These are phyloP conservation scores for Cryptops parisi DNA, from an alignment of 2,888 invertebrate species.

Conservation along the genomic window DNA sequence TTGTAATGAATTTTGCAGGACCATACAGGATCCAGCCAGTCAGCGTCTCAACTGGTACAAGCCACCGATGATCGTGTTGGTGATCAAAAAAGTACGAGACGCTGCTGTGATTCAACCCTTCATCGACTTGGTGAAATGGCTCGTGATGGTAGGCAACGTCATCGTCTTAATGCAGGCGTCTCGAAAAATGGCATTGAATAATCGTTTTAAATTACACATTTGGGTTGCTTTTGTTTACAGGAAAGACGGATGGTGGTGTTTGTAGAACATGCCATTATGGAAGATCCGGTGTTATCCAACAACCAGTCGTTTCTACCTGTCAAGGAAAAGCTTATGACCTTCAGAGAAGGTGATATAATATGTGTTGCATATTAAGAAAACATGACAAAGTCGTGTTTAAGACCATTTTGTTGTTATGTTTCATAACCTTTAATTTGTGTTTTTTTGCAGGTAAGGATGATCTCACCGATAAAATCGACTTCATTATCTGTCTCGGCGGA, in stretches of 20 bases:
- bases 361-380: no score
- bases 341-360: slow-evolving; percentile 50
- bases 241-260: slow-evolving; percentile 93
- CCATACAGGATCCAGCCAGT: slow-evolving; percentile 93
- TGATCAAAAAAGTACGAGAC: slow-evolving; percentile 92
- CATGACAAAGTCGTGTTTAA: not conserved
- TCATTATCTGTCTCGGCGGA: slow-evolving; percentile 90
- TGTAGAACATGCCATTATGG: slow-evolving; percentile 79
- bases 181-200: no score
- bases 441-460: slow-evolving; percentile 55
- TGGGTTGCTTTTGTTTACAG: slow-evolving; percentile 37
- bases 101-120: slow-evolving; percentile 76
- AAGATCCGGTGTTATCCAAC: slow-evolving; percentile 59
- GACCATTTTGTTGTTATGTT: not conserved
- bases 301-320: slow-evolving; percentile 59
- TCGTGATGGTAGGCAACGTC: slow-evolving; percentile 73
- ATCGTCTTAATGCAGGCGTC: no score
- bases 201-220: no score
- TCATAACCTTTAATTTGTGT: not conserved
- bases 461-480: slow-evolving; percentile 90
- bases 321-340: slow-evolving; percentile 69
- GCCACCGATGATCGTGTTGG: slow-evolving; percentile 86
- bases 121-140: slow-evolving; percentile 82
- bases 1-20: slow-evolving; percentile 43
- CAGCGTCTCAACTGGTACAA: slow-evolving; percentile 96